Base-by-base conservation (phyloP, 2,888 invertebrate genomes). In the Trypoxylon attenuatum region DNA sequence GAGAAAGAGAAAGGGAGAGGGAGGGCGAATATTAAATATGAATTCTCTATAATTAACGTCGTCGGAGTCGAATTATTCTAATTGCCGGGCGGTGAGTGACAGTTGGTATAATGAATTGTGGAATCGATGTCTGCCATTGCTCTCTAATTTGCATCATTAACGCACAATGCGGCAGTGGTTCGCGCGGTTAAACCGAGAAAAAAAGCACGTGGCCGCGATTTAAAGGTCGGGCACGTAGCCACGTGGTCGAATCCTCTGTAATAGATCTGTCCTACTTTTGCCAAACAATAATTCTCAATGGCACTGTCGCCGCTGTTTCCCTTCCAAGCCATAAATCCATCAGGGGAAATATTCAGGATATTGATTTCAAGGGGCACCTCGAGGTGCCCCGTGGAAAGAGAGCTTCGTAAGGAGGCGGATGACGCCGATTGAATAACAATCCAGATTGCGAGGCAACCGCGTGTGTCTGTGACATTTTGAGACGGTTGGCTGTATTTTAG, bases 271-370 rank as follows among this genome's bases (percentile, higher is more conserved):
- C n/a, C n/a, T n/a, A 29, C n/a, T 13, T 10, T 29, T 13, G 39
- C 29, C 41, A 33, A 51, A 25, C 63, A 63, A 69, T 68, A 68
- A 68, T 68, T 69, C 69, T 63, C 49, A 51, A 16, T 39, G 33
- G 13, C 38, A 33, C 22, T 5, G 10, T 45, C 42, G 25, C 22
- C 43, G 23, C 21, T 46, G 42, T 22, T 29, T 38, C 42, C 43
- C 43, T 47, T 54, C 39, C 38, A 47, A 46, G 19, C 63, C 54
- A 49, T 69, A 70, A 69, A 70, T 70, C 70, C 69, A 58, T 70
- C 70, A 69, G 61, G 50, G 57, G 57, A 45, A 69, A 57, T 47
- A 58, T 61, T 69, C 61, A 58, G 70, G 65, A 71, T 71, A 71
- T 71, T 69, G 70, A 69, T 71, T 71, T 58, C 54, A n/a, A 56